Evolutionary conservation across 1,140 invertebrate species (phyloP), one percentile per base, ranked within the genome.

Genomic region (Micrasema longulum): DNA sequence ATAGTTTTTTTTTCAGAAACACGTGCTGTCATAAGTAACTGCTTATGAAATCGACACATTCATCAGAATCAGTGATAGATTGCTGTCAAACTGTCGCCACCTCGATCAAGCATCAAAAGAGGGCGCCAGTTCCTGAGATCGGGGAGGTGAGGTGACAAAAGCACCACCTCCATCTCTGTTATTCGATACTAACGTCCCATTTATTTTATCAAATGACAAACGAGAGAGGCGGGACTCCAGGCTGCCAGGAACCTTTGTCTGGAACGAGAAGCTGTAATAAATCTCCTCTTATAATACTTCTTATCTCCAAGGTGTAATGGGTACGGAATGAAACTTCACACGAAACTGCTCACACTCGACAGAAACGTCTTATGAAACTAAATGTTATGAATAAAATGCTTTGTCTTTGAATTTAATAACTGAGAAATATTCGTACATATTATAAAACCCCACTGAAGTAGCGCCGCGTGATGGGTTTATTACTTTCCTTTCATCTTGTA

Each of bases 161-260:
- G 60, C 12, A 16, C 60, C 41, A 48, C 23, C 43, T 47, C 47
- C 11, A 1, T 63, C 41, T 5, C 52, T 55, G 60, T 14, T 22
- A 63, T 23, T 47, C 38, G 60, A 63, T 63, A 47, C 43, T 31
- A 60, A 41, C 55, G 36, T 60, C 55, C 55, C 55, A 64, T 45
- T 47, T 48, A 64, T 64, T 64, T 64, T 64, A 64, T 64, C 41
- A 64, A 47, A 64, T 64, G 60, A 64, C 60, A 64, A 64, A 64
- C 60, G 41, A 47, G 41, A n/a, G 36, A 16, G 23, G 43, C 26
- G 43, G 60, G 20, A 11, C 12, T 16, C 10, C 14, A 26, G 38
- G 5, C 43, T 23, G 23, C 60, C 60, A 31, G 60, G 41, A n/a
- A 64, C 43, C 60, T 64, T 47, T 64, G 60, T 47, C 41, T 47